Conservation (phyloP, 2,113 vertebrate genomes). For the Todiramphus saurophagus region DNA sequence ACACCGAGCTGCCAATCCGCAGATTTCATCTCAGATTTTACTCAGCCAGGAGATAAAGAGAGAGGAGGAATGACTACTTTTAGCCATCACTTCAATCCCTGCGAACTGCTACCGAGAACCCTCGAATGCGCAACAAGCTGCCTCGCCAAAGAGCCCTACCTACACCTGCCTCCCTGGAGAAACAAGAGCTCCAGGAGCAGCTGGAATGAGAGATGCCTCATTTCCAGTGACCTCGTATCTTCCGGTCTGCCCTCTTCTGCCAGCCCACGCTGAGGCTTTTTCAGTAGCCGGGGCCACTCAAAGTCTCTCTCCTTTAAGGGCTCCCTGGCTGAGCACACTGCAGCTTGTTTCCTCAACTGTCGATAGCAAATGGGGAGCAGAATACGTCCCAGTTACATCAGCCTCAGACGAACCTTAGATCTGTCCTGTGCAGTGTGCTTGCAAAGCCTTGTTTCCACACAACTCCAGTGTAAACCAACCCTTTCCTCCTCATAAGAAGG, state of each 20-base stretch:
- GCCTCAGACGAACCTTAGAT: background rate
- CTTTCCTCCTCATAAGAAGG: background rate
- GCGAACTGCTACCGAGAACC: background rate
- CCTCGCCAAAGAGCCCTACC: background rate
- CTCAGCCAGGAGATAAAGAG: background rate
- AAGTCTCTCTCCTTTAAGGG: background rate
- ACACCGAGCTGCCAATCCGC: background rate
- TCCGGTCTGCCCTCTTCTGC: background rate
- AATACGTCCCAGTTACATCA: background rate
- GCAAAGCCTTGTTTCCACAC: background rate
- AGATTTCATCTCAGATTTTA: background rate
- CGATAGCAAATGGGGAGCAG: background rate
- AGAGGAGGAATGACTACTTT: background rate
- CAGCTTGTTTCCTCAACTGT: background rate
- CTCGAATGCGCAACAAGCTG: background rate
- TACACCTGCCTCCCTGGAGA: background rate
- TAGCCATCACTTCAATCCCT: background rate
- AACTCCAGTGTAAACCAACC: background rate
- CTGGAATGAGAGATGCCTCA: background rate
- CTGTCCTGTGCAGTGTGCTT: rapidly evolving
- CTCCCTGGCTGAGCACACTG: background rate
- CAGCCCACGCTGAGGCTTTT: background rate
- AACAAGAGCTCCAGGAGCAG: background rate
- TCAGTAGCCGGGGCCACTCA: background rate
- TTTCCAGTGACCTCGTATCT: background rate